Conservation (phyloP, 2,113 vertebrate species). For the Andinoacara biseriatus region DNA sequence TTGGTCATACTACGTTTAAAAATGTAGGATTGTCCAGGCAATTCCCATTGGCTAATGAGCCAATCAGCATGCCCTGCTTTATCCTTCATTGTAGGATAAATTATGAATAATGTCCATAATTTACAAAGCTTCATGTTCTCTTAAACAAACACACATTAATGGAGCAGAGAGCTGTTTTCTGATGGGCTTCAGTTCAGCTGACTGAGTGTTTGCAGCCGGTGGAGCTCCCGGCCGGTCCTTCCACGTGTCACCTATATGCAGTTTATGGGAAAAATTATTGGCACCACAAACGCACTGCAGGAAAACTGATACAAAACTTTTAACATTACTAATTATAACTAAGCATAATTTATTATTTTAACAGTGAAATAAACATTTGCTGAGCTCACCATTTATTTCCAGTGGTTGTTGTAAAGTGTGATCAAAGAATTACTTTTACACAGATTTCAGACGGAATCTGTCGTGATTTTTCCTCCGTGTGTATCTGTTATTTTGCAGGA, state of each 20-base stretch:
- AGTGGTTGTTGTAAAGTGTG: not conserved
- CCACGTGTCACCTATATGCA: not conserved
- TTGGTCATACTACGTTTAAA: not conserved
- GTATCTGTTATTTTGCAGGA: not conserved
- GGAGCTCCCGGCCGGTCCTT: not conserved
- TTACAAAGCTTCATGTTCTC: not conserved
- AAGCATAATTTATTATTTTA: not conserved
- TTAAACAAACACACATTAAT: not conserved
- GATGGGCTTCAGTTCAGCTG: not conserved
- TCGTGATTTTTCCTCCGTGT: not conserved
- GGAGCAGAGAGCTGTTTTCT: not conserved
- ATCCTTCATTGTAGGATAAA: not conserved
- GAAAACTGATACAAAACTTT: not conserved
- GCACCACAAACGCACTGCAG: not conserved
- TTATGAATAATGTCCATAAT: not conserved
- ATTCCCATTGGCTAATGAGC: not conserved
- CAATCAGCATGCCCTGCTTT: fast-evolving
- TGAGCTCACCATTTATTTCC: too few species aligned
- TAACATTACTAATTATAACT: not conserved
- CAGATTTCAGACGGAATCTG: not conserved
- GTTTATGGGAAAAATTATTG: not conserved
- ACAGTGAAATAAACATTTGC: too few species aligned
- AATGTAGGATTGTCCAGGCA: not conserved
- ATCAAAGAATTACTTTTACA: not conserved
- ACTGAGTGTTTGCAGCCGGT: not conserved